Evolutionary conservation across 2,888 invertebrate species (phyloP).

Genomic region (Epinotia brunnichana): DNA sequence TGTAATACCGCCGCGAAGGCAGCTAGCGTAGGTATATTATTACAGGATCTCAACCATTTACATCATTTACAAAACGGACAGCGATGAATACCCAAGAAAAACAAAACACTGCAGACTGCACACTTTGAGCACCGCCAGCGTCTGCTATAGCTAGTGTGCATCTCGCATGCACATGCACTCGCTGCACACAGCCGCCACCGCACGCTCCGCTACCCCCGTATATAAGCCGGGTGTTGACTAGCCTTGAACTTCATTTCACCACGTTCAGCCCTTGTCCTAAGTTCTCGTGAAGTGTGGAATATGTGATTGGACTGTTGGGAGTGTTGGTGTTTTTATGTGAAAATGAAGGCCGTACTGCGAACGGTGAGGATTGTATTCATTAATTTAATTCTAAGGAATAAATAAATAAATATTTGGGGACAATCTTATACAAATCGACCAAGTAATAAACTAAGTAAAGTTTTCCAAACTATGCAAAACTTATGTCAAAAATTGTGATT

Average conservation of each 20-base stretch:
- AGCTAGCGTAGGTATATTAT: too few species aligned
- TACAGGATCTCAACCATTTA: too few species aligned
- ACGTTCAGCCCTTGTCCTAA: constrained; percentile 47
- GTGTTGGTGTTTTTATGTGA: constrained; percentile 63
- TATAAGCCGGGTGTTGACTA: constrained; percentile 72
- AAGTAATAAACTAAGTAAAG: too few species aligned
- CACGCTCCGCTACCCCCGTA: constrained; percentile 80
- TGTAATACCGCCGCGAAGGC: too few species aligned
- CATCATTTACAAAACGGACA: neutral
- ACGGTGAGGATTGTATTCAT: constrained; percentile 64
- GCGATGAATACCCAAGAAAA: neutral
- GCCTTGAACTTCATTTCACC: constrained; percentile 83
- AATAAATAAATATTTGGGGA: too few species aligned
- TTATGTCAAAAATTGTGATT: neutral
- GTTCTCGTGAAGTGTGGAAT: constrained; percentile 39
- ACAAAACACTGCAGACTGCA: constrained; percentile 1
- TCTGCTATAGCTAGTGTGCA: constrained; percentile 61
- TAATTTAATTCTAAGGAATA: too few species aligned
- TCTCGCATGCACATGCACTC: constrained; percentile 52
- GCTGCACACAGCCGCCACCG: constrained; percentile 57
- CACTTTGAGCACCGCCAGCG: constrained; percentile 58
- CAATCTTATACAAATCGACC: too few species aligned
- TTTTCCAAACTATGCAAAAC: neutral
- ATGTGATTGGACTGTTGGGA: constrained; percentile 43
- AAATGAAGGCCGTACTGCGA: constrained; percentile 71